These are phyloP conservation scores for Nixonia krombeini DNA, from an alignment of 1,140 invertebrate genomes.

Conservation along the genomic window DNA sequence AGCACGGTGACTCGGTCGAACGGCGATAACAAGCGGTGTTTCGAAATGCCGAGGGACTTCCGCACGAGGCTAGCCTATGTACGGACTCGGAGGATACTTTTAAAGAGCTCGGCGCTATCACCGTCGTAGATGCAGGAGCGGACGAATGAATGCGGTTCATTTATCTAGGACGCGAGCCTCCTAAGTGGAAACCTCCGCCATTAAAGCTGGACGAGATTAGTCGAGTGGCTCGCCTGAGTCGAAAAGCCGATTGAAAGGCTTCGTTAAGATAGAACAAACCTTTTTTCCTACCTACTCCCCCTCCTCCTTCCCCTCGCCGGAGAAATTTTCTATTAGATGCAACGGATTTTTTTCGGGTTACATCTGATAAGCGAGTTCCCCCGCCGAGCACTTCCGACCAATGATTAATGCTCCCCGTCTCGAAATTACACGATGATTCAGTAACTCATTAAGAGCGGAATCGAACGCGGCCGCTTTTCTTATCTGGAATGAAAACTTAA, in stretches of 20 bases:
- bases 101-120: not conserved
- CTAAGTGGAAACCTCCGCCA: slow-evolving; percentile 5
- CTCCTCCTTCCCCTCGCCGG: too few species aligned
- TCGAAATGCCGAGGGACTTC: not conserved
- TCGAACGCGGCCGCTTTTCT: too few species aligned
- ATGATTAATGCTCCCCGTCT: too few species aligned
- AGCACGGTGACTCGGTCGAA: too few species aligned
- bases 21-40: not conserved
- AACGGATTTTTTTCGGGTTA: too few species aligned
- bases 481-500: too few species aligned
- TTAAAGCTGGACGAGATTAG: slow-evolving; percentile 11
- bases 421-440: too few species aligned
- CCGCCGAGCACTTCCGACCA: too few species aligned
- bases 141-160: slow-evolving; percentile 6
- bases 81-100: not conserved
- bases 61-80: not conserved
- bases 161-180: slow-evolving; percentile 9
- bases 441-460: too few species aligned
- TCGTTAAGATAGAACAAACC: slow-evolving; percentile 9
- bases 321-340: too few species aligned
- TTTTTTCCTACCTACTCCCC: too few species aligned
- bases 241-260: slow-evolving; percentile 6
- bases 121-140: not conserved
- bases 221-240: slow-evolving; percentile 5
- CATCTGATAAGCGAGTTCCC: too few species aligned